Conservation (phyloP, 2,797 vertebrate genomes). For the Poeciliopsis presidionis region DNA sequence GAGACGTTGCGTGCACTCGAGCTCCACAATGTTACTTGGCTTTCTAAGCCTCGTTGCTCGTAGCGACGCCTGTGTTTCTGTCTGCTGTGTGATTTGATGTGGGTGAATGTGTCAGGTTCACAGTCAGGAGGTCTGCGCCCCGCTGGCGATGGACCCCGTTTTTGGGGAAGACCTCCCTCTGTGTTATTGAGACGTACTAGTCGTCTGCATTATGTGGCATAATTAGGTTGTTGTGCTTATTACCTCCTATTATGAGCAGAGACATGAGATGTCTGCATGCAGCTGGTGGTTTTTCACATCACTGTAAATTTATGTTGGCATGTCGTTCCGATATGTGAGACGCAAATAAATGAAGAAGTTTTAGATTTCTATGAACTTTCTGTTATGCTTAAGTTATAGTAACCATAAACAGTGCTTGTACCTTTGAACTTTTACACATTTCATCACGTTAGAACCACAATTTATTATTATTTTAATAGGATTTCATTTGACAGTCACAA, state of each 20-base stretch:
- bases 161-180: slow-evolving; percentile 65
- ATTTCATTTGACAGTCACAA: neutral
- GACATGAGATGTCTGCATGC: slow-evolving; percentile 59
- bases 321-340: slow-evolving; percentile 22
- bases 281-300: slow-evolving; percentile 49
- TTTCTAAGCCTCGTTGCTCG: slow-evolving; percentile 34
- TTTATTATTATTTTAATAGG: neutral
- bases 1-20: slow-evolving; percentile 3
- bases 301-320: slow-evolving; percentile 29
- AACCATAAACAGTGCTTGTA: neutral
- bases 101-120: slow-evolving; percentile 71
- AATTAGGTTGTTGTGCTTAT: slow-evolving; percentile 79
- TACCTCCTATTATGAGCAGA: slow-evolving; percentile 72
- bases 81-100: slow-evolving; percentile 64
- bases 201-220: slow-evolving; percentile 71
- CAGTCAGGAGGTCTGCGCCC: slow-evolving; percentile 71
- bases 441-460: neutral
- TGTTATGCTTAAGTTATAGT: neutral
- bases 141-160: slow-evolving; percentile 58
- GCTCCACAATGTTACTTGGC: slow-evolving; percentile 11
- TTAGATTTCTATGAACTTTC: neutral
- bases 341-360: slow-evolving; percentile 2
- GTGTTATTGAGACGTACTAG: slow-evolving; percentile 73
- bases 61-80: slow-evolving; percentile 44
- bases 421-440: neutral